Conservation (phyloP, 2,888 invertebrate species). For the Synanthedon myopaeformis region DNA sequence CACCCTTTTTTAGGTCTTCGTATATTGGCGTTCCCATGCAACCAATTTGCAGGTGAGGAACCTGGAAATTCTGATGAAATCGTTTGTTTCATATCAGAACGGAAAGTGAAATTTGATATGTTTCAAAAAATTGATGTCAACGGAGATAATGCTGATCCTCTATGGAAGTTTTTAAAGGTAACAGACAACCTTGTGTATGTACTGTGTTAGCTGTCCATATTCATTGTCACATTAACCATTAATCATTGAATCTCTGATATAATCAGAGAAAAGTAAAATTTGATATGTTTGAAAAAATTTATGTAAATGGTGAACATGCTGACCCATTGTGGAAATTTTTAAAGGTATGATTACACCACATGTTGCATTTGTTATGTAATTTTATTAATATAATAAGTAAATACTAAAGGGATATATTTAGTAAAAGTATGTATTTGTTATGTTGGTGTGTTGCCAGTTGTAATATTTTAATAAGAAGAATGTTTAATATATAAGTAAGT, state of each 20-base stretch:
- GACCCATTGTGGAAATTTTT: constrained; percentile 76
- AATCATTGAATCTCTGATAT: too few species aligned
- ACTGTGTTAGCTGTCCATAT: too few species aligned
- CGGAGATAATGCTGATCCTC: constrained; percentile 72
- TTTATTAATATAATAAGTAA: neutral
- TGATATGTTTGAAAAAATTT: constrained; percentile 77
- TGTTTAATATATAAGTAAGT: too few species aligned
- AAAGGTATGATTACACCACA: constrained; percentile 44
- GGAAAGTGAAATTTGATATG: constrained; percentile 76
- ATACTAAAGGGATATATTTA: too few species aligned
- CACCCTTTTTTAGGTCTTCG: constrained; percentile 68
- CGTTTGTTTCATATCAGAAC: constrained; percentile 71
- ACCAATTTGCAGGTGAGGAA: constrained; percentile 83
- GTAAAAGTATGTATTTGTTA: too few species aligned
- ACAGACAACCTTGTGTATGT: too few species aligned
- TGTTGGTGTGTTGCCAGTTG: too few species aligned
- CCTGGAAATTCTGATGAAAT: constrained; percentile 75
- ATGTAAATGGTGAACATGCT: constrained; percentile 75
- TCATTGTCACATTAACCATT: too few species aligned
- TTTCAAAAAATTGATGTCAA: constrained; percentile 79
- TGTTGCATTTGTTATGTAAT: too few species aligned
- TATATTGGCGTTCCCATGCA: constrained; percentile 89
- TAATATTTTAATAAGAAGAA: too few species aligned
- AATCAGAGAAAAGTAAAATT: constrained; percentile 74
- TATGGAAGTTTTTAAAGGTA: constrained; percentile 76